These are phyloP conservation scores for Psephotus haematonotus DNA, from an alignment of 2,113 vertebrate species.

Conservation along the genomic window DNA sequence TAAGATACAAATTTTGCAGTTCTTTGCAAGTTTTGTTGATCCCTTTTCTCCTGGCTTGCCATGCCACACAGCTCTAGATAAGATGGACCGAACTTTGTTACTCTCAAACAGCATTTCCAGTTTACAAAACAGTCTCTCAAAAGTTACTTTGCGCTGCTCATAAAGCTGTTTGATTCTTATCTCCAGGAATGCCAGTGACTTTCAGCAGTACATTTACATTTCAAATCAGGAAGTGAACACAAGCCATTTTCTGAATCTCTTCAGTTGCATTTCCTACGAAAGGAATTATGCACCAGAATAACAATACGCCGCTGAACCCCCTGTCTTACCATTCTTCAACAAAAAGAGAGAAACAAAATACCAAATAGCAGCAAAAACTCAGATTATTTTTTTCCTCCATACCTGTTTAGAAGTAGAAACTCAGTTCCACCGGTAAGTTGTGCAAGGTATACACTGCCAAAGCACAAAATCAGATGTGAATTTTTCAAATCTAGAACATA, in stretches of 20 bases:
- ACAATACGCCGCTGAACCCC: neutral
- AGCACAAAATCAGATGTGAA: neutral
- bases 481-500: neutral
- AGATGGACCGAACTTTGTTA: neutral
- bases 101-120: neutral
- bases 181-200: neutral
- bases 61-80: neutral
- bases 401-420: neutral
- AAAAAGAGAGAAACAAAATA: neutral
- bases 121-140: neutral
- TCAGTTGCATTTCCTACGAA: slow-evolving; percentile 11
- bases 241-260: neutral
- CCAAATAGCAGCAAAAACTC: neutral
- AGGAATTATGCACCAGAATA: neutral
- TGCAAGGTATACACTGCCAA: neutral
- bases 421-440: neutral
- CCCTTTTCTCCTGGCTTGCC: neutral
- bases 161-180: neutral
- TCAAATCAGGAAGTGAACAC: slow-evolving; percentile 33
- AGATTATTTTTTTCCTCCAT: neutral
- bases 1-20: neutral
- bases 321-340: neutral
- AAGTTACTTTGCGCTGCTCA: neutral
- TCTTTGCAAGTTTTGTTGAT: neutral
- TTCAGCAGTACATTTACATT: slow-evolving; percentile 8